A percentile compares a stretch with the other conserved stretches of the same genome.
phyloP scores from a whole-genome alignment of 2,888 invertebrate species.

The Hydropsyche betteni region DNA sequence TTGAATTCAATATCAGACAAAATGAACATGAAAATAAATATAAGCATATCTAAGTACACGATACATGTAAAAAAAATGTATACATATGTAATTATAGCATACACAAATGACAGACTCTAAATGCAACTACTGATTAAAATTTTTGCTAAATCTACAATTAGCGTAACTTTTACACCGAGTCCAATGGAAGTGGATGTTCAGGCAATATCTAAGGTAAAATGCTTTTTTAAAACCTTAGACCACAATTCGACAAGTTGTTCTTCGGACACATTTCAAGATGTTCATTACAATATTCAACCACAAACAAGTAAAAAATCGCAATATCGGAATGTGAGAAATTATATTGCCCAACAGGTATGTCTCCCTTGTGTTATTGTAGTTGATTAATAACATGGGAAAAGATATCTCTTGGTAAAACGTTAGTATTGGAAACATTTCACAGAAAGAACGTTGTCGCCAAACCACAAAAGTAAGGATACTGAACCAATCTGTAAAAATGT shows the following conservation, averaged over 20 bases:
- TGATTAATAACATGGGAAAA: constrained; percentile 24
- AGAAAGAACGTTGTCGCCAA: not conserved
- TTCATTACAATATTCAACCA: constrained; percentile 29
- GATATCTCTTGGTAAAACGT: constrained; percentile 20
- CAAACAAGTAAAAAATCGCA: constrained; percentile 18
- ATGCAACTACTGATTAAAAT: constrained; percentile 40
- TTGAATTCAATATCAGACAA: constrained; percentile 11
- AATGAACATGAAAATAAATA: constrained; percentile 18
- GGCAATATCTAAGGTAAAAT: constrained; percentile 37
- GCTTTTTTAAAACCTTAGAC: constrained; percentile 31
- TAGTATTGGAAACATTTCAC: constrained; percentile 9
- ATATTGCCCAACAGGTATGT: constrained; percentile 41
- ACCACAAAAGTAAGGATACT: constrained; percentile 3
- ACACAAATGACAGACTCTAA: constrained; percentile 37
- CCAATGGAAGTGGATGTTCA: constrained; percentile 39
- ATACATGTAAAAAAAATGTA: constrained; percentile 18
- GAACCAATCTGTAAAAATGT: constrained; percentile 29
- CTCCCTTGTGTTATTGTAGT: constrained; percentile 33
- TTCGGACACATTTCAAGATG: constrained; percentile 30
- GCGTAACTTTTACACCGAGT: constrained; percentile 32
- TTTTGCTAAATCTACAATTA: constrained; percentile 35
- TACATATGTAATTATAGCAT: constrained; percentile 26
- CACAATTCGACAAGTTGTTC: constrained; percentile 28
- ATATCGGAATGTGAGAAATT: constrained; percentile 36
- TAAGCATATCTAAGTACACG: constrained; percentile 29